A percentile compares a stretch with the other conserved stretches of the same genome.
Conservation (phyloP, 2,888 invertebrate species). For the Zygothrica quintamaculata region DNA sequence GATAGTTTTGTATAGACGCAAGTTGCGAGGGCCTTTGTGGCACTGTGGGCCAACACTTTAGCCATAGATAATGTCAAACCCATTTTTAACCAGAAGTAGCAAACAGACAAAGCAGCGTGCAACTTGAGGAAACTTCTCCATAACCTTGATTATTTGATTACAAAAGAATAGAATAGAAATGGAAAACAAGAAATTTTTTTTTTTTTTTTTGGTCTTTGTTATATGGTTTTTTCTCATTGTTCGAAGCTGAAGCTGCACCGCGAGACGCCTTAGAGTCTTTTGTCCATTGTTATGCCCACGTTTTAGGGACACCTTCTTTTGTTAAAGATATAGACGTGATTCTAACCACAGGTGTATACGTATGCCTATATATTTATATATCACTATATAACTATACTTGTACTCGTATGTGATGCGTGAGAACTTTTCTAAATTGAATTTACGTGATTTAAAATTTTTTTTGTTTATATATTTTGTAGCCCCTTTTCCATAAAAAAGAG, state of each 20-base stretch:
- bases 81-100: constrained; percentile 67
- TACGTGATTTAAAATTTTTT: constrained; percentile 50
- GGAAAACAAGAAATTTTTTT: constrained; percentile 65
- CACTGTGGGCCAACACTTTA: constrained; percentile 70
- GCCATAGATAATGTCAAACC: constrained; percentile 69
- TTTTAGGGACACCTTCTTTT: constrained; percentile 64
- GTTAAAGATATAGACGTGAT: constrained; percentile 44
- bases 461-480: constrained; percentile 22
- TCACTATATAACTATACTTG: constrained; percentile 28
- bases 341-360: constrained; percentile 71
- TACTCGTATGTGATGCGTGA: constrained; percentile 59
- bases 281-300: constrained; percentile 63
- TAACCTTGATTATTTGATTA: constrained; percentile 17
- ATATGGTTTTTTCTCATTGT: constrained; percentile 3
- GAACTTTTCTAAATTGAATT: constrained; percentile 61
- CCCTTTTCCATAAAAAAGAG: no score
- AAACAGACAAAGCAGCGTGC: constrained; percentile 34
- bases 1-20: constrained; percentile 47
- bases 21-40: constrained; percentile 14
- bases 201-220: constrained; percentile 40
- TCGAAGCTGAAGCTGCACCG: constrained; percentile 50
- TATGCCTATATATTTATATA: constrained; percentile 12
- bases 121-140: constrained; percentile 21
- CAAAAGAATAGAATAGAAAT: constrained; percentile 49
- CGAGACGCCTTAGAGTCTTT: constrained; percentile 63